Evolutionary conservation across 2,113 vertebrate genomes (phyloP), one percentile per base, ranked within the genome.

Genomic region (Lasiurus cinereus): DNA sequence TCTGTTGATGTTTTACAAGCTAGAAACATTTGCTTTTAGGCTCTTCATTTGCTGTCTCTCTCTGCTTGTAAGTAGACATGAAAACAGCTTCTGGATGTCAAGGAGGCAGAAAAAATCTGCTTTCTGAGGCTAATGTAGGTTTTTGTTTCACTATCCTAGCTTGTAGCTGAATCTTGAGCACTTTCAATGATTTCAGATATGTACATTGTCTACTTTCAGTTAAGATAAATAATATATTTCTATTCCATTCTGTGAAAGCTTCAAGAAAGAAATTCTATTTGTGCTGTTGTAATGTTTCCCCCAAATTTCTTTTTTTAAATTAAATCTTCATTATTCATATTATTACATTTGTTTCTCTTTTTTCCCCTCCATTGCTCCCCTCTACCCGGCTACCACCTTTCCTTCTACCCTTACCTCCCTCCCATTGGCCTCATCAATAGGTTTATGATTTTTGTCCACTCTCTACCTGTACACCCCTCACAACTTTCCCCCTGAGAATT

Each of bases 11-110:
- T 80, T 79, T 94, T 80, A 69, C 31, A 78, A 92, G 13, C 48
- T 74, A 66, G 50, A 92, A 82, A 64, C 3, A 76, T 46, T 76
- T 69, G 9, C 22, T 76, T 76, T 50, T 59, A 22, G 18, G 3
- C 74, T 84, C 15, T 69, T 8, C 24, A 43, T 79, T 73, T 67
- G 19, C 72, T 74, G 9, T 78, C 62, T 80, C 33, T 79, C 50
- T 83, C 18, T 73, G 39, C 39, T 91, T 89, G 29, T 19, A 89
- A 82, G 52, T 59, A 56, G 29, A 91, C 31, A 59, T 67, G 36
- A 73, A 94, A 92, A 86, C 14, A 69, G 36, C 15, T 72, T 92
- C 82, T 90, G n/a, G 74, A 86, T 76, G 29, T 76, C 66, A 86
- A 72, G 21, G 62, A 77, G 56, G 12, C 36, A 27, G 10, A 72